Percentiles rank a stretch among this genome's conserved stretches.
These are phyloP conservation scores for Mellilla xanthometata DNA, from an alignment of 2,888 invertebrate species.

Conservation along the genomic window DNA sequence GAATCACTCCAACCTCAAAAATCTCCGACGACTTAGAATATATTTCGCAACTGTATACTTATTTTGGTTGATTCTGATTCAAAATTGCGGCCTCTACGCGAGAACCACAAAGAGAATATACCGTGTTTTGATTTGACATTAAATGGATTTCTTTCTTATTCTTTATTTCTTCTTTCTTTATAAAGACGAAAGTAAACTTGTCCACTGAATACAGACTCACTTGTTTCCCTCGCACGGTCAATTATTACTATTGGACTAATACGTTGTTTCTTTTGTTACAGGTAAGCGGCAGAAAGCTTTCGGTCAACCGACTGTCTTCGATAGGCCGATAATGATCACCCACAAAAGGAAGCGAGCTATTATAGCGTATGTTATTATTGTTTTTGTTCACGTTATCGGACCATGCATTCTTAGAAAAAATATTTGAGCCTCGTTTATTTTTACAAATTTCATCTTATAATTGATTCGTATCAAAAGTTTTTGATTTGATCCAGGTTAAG, in stretches of 20 bases:
- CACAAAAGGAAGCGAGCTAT: slow-evolving; percentile 30
- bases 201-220: too few relatives aligned
- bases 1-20: too few relatives aligned
- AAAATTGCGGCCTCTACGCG: too few relatives aligned
- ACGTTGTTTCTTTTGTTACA: slow-evolving; percentile 34
- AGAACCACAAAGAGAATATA: too few relatives aligned
- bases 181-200: too few relatives aligned
- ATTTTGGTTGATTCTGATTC: too few relatives aligned
- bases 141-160: too few relatives aligned
- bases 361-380: slow-evolving; percentile 26
- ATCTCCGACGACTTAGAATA: too few relatives aligned
- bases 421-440: slow-evolving; percentile 27
- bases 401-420: slow-evolving; percentile 36
- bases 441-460: slow-evolving; percentile 33
- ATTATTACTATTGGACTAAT: slow-evolving; percentile 3
- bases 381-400: slow-evolving; percentile 23
- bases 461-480: slow-evolving; percentile 30
- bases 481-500: slow-evolving; percentile 36
- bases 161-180: too few relatives aligned
- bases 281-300: slow-evolving; percentile 40
- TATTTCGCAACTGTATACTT: too few relatives aligned
- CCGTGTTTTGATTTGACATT: too few relatives aligned
- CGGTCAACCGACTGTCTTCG: slow-evolving; percentile 30
- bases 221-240: too few relatives aligned
- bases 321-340: slow-evolving; percentile 24